phyloP scores from a whole-genome alignment of 1,140 invertebrate genomes.

The Phymastichus coffea region DNA sequence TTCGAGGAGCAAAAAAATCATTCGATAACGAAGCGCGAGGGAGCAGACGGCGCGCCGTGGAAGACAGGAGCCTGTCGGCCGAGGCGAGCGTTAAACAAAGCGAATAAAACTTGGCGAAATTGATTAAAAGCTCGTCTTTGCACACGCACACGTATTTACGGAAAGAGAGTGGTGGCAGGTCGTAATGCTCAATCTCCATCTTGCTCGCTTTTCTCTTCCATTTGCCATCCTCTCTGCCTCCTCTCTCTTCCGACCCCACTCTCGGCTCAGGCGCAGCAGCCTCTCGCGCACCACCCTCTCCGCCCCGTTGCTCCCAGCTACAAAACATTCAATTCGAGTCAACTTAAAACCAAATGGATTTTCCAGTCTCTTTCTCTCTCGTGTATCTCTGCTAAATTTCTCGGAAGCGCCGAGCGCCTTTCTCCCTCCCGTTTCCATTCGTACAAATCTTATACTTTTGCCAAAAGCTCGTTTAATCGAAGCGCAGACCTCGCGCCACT shows the following conservation, averaged over 20 bases:
- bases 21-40: too few species aligned
- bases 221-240: constrained; percentile 11
- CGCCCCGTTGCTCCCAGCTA: constrained; percentile 35
- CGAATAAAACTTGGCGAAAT: constrained; percentile 14
- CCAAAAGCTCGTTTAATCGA: too few species aligned
- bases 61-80: too few species aligned
- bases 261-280: constrained; percentile 2
- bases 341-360: constrained; percentile 55
- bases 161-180: too few species aligned
- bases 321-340: constrained; percentile 55
- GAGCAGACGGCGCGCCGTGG: too few species aligned
- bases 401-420: too few species aligned
- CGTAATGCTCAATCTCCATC: constrained; percentile 8
- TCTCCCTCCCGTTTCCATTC: too few species aligned
- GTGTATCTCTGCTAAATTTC: too few species aligned
- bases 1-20: too few species aligned
- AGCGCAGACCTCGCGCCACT: too few species aligned
- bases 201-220: constrained; percentile 16
- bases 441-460: too few species aligned
- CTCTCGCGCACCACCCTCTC: background rate
- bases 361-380: constrained; percentile 39
- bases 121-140: constrained; percentile 5
- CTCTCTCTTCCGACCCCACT: constrained; percentile 17
- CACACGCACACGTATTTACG: background rate
- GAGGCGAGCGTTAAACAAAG: background rate